Base-by-base conservation (phyloP, 2,888 invertebrate species). In the Scelioninae gen. 2 region DNA sequence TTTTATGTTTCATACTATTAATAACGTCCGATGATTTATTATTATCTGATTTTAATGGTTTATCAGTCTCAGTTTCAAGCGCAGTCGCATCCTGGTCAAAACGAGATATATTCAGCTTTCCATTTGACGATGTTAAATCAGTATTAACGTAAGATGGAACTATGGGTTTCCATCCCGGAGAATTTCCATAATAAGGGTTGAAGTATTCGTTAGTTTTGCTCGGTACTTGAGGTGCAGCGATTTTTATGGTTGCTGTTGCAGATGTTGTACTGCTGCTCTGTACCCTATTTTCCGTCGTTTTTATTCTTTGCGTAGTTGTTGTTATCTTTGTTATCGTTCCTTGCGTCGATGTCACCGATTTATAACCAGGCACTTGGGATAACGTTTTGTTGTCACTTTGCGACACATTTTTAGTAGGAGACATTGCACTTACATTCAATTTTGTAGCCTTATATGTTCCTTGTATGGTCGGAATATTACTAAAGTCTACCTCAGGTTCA, bases 111-210 rank as follows among this genome's bases (percentile, higher is more conserved):
- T 70, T 52, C 2, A 35, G 9, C 52, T 52, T 65, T 22, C 64
- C 71, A 0, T 79, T 75, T 0, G 79, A 31, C 0, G 81, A 53
- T 50, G 81, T 83, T 0, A 82, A 11, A 19, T 83, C 82, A 0
- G 82, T 76, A 22, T 83, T 81, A 0, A 80, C 57, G 45, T 81
- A 83, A 0, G 80, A 75, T 2, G 86, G 86, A 19, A 86, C 78
- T 7, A 86, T 86, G 0, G 86, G 86, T 19, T 77, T 81, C 86
- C 86, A 86, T n/a, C n/a, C n/a, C 0, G 86, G 85, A 0, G 86
- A 85, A 0, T 81, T 84, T 50, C 85, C 85, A n/a, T 83, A 80
- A 19, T 84, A 80, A 0, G 86, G 84, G 11, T 84, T 81, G 1
- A 73, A 80, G 52, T 84, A 85, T 11, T 82, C 84, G 16, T 79